Evolutionary conservation across 2,888 invertebrate species (phyloP).

Genomic region (Leucophenga montana): DNA sequence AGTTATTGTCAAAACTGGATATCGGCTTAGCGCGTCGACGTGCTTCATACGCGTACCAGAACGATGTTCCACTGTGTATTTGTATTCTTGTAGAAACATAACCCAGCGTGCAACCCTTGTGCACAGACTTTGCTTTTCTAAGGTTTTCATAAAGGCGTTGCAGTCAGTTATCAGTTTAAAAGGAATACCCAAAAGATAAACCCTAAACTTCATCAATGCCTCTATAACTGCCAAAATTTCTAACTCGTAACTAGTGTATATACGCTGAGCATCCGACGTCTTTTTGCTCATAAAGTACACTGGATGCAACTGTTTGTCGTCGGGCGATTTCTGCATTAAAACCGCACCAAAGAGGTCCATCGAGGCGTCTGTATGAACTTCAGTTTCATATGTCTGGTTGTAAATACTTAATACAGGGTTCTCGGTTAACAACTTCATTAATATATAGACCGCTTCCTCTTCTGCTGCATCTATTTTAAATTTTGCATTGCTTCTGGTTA

Average conservation of each 20-base stretch:
- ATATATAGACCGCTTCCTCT: neutral
- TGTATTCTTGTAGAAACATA: slow-evolving; percentile 29
- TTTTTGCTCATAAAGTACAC: slow-evolving; percentile 49
- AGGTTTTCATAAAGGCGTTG: slow-evolving; percentile 30
- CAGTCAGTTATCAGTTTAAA: slow-evolving; percentile 36
- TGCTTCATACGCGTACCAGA: slow-evolving; percentile 39
- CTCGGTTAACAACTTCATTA: neutral
- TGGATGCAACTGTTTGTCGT: neutral
- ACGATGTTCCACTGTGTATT: slow-evolving; percentile 33
- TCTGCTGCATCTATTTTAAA: neutral
- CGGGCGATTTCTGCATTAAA: neutral
- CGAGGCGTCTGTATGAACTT: slow-evolving; percentile 28
- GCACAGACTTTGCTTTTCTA: slow-evolving; percentile 53
- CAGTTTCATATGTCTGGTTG: slow-evolving; percentile 17
- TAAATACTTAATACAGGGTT: neutral
- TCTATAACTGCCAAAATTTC: slow-evolving; percentile 47
- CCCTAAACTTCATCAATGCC: slow-evolving; percentile 28
- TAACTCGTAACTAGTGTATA: slow-evolving; percentile 61
- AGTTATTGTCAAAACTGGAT: slow-evolving; percentile 26
- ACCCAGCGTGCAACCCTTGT: slow-evolving; percentile 50
- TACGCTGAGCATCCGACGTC: slow-evolving; percentile 42
- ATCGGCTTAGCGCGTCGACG: slow-evolving; percentile 43
- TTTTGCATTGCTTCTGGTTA: slow-evolving; percentile 7
- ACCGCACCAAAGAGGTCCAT: neutral
- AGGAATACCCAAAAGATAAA: slow-evolving; percentile 12